Conservation (phyloP, 2,113 vertebrate genomes). For the Sitta europaea region DNA sequence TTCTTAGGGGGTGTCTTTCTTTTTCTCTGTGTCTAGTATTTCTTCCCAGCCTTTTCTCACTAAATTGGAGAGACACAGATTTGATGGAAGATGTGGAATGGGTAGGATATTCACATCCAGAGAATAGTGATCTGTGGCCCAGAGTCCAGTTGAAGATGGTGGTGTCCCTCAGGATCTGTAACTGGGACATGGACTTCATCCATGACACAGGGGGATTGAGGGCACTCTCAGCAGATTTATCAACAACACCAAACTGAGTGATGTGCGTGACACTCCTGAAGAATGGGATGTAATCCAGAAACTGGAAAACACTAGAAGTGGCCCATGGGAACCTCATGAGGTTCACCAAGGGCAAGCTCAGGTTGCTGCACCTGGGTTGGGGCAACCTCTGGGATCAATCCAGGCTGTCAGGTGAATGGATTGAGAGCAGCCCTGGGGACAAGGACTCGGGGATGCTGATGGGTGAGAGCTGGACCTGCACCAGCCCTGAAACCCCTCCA, state of each 20-base stretch:
- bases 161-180: not conserved
- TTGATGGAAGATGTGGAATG: not conserved
- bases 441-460: not conserved
- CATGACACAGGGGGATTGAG: not conserved
- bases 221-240: not conserved
- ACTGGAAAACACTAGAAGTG: not conserved
- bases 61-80: not conserved
- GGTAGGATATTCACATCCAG: not conserved
- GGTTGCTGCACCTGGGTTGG: not conserved
- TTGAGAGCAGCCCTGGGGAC: not conserved
- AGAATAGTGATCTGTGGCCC: not conserved
- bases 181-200: not conserved
- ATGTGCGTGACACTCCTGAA: not conserved
- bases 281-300: not conserved
- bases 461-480: not conserved
- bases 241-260: not conserved
- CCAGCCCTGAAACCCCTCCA: fast-evolving
- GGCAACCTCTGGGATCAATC: fast-evolving
- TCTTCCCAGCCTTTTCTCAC: not conserved
- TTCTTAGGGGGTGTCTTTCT: not conserved
- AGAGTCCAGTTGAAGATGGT: not conserved
- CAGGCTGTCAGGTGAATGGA: not conserved
- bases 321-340: not conserved
- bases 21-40: not conserved
- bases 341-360: not conserved